Evolutionary conservation across 1,140 invertebrate species (phyloP).

Genomic region (Temnothorax nylanderi): DNA sequence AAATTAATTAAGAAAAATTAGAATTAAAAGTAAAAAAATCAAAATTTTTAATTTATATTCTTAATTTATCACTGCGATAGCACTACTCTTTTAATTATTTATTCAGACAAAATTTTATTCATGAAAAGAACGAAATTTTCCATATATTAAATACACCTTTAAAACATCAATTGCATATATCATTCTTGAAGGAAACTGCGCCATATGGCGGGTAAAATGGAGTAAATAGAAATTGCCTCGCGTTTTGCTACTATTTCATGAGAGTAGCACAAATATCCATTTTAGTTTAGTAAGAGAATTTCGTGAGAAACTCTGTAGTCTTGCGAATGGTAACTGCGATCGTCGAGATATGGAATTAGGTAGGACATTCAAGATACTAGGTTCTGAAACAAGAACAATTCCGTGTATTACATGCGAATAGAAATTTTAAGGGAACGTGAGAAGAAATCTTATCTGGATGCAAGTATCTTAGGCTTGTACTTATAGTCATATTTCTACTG

Average conservation of each 20-base stretch:
- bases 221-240: slow-evolving; percentile 14
- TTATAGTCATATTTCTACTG: background rate
- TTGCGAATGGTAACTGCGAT: slow-evolving; percentile 46
- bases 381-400: slow-evolving; percentile 45
- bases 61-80: background rate
- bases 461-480: background rate
- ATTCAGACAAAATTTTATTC: background rate
- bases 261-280: slow-evolving; percentile 27
- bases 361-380: slow-evolving; percentile 32
- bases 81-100: background rate
- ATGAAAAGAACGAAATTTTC: background rate
- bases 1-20: background rate
- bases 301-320: slow-evolving; percentile 33
- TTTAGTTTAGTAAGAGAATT: slow-evolving; percentile 29
- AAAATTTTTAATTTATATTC: background rate
- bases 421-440: slow-evolving; percentile 55
- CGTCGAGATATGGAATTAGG: slow-evolving; percentile 45
- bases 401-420: slow-evolving; percentile 39
- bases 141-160: background rate
- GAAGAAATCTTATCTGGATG: slow-evolving; percentile 7
- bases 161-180: background rate
- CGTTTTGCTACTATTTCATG: slow-evolving; percentile 24
- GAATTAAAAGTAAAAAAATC: background rate
- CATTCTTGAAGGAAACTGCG: background rate
- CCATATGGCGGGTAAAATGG: background rate